Evolutionary conservation across 2,113 vertebrate species (phyloP).

Genomic region (Sula dactylatra): DNA sequence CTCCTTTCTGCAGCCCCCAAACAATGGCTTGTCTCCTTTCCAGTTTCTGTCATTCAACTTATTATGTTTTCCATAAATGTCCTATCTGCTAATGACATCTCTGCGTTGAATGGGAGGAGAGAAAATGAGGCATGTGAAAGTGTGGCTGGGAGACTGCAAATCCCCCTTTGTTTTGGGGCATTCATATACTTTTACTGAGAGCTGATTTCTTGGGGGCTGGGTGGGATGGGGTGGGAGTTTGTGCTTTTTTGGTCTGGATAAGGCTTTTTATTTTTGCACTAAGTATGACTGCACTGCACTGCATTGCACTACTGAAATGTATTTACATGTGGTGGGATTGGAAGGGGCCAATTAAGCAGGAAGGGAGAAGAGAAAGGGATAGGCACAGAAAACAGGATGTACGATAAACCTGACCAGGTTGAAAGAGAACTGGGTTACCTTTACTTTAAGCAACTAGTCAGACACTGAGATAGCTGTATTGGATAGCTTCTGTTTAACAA

Average conservation of each 20-base stretch:
- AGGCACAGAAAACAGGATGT: slow-evolving; percentile 10
- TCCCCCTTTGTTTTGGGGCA: slow-evolving; percentile 38
- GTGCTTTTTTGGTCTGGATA: slow-evolving; percentile 70
- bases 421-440: slow-evolving; percentile 6
- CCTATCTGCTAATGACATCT: slow-evolving; percentile 23
- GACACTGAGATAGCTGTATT: slow-evolving; percentile 52
- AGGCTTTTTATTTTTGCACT: slow-evolving; percentile 79
- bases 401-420: not conserved
- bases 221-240: slow-evolving; percentile 42
- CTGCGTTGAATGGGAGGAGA: slow-evolving; percentile 31
- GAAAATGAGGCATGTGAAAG: slow-evolving; percentile 41
- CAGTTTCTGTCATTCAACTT: slow-evolving; percentile 32
- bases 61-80: not conserved
- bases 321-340: slow-evolving; percentile 70
- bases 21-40: slow-evolving; percentile 27
- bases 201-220: slow-evolving; percentile 49
- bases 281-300: slow-evolving; percentile 79
- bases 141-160: slow-evolving; percentile 61
- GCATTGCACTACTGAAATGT: slow-evolving; percentile 84
- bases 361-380: slow-evolving; percentile 10
- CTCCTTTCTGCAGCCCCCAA: slow-evolving; percentile 43
- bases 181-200: slow-evolving; percentile 59
- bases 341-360: slow-evolving; percentile 58
- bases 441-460: slow-evolving; percentile 47
- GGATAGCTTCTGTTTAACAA: not conserved